Conservation (phyloP, 2,797 vertebrate species). For the Acanthurus leucopareius region DNA sequence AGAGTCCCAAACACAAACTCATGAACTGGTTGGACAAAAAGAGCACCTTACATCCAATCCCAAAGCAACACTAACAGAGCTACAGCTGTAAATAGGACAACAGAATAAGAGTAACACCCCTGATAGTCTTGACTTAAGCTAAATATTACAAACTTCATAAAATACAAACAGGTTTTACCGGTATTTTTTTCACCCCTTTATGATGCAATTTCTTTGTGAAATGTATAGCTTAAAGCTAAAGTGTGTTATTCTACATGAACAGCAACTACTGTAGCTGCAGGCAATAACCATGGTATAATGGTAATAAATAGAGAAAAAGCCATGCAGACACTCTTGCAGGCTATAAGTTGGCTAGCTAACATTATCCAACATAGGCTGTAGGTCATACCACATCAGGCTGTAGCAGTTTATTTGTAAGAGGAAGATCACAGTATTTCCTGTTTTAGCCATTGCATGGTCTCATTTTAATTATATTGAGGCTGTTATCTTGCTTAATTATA, state of each 20-base stretch:
- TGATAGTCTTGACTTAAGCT: neutral
- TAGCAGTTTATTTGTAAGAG: neutral
- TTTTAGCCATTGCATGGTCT: neutral
- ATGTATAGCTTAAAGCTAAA: neutral
- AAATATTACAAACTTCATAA: neutral
- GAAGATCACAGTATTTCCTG: neutral
- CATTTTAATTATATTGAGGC: neutral
- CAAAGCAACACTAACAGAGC: neutral
- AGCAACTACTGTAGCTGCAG: neutral
- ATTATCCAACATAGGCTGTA: neutral
- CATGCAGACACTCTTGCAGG: no score
- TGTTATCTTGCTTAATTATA: neutral
- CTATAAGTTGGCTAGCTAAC: neutral
- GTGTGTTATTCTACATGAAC: neutral
- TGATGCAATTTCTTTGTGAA: neutral
- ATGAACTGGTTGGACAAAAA: constrained; percentile 16
- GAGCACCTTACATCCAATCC: constrained; percentile 10
- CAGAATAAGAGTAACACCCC: neutral
- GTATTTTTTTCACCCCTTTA: neutral
- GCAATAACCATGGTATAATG: neutral
- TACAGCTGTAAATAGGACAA: neutral
- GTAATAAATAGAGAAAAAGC: neutral
- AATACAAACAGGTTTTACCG: neutral
- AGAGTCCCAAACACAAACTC: constrained; percentile 46
- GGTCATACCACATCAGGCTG: neutral